Evolutionary conservation across 2,113 vertebrate genomes (phyloP), one percentile per base, ranked within the genome.

Genomic region (Rhynchomys soricoides): DNA sequence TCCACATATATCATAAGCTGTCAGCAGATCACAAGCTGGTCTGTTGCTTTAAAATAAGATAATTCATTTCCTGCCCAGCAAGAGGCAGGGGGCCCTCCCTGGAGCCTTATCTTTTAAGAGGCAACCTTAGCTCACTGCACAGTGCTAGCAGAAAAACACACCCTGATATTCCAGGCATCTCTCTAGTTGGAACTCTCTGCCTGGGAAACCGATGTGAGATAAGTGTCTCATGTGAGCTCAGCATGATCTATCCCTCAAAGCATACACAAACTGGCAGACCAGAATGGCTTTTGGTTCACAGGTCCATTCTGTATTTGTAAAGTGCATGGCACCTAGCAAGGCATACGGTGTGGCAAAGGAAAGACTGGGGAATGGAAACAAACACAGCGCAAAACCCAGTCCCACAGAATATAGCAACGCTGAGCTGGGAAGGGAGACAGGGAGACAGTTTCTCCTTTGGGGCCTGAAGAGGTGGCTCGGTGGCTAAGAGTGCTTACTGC

Each of bases 21-120:
- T 97, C 90, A 93, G 93, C 85, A 97, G 94, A 96, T 96, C 86
- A 59, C 52, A 0, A 2, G 17, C 37, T 50, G 21, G 55, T 94
- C 78, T 81, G 79, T 2, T 89, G 59, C 62, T 97, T 94, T 89
- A 86, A 57, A 95, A 90, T 95, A 79, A 98, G 91, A 93, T 66
- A 79, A 97, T 92, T 7, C 0, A 1, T 37, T 97, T 97, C 73
- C 74, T 86, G 59, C 11, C 1, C 7, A 71, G 4, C 0, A 1
- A 26, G 55, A 95, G 90, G 59, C 70, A 37, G 91, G 48, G 75
- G 22, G 37, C 19, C 8, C 71, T 86, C 66, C 71, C 17, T 82
- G 71, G 71, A 75, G 50, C 93, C 81, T 89, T 94, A 62, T 92
- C 90, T 95, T 68, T 71, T 73, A 43, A 81, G 71, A 86, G 85